A percentile compares a stretch with the other conserved stretches of the same genome.
These are phyloP conservation scores for Anabacerthia variegaticeps DNA, from an alignment of 2,797 vertebrate species.

Conservation along the genomic window DNA sequence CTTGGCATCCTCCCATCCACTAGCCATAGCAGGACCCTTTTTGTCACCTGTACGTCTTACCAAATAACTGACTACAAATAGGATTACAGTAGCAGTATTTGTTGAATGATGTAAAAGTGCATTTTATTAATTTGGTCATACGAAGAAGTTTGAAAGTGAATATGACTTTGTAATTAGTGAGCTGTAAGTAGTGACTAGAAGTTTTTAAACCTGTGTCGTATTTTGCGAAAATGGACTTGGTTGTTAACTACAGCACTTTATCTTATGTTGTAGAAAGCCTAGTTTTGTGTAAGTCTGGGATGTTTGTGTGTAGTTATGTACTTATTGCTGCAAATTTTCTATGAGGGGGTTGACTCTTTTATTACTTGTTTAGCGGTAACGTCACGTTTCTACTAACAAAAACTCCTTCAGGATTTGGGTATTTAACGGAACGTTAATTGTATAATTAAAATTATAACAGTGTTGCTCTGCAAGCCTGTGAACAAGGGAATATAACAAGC, in stretches of 20 bases:
- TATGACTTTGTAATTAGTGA: conserved; percentile 57
- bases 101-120: conserved; percentile 35
- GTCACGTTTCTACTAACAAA: conserved; percentile 94
- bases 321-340: conserved; percentile 77
- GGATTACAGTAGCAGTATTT: conserved; percentile 41
- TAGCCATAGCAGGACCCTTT: conserved; percentile 71
- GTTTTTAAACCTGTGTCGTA: conserved; percentile 35
- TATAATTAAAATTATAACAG: conserved; percentile 77
- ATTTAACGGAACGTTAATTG: conserved; percentile 79
- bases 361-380: conserved; percentile 99
- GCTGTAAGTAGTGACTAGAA: conserved; percentile 60
- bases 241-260: conserved; percentile 62
- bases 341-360: conserved; percentile 99
- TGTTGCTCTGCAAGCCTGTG: conserved; percentile 83
- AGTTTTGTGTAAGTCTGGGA: conserved; percentile 73
- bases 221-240: conserved; percentile 57
- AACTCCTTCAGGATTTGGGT: conserved; percentile 82
- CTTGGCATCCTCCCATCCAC: conserved; percentile 72
- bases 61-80: conserved; percentile 42
- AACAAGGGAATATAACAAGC: conserved; percentile 81
- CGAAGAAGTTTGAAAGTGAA: conserved; percentile 19
- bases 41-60: conserved; percentile 69
- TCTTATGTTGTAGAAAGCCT: conserved; percentile 68
- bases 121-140: conserved; percentile 47
- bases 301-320: conserved; percentile 76